Conservation (phyloP, 37 sponge, comb jelly and placozoan genomes). For the Beroe ovata region DNA sequence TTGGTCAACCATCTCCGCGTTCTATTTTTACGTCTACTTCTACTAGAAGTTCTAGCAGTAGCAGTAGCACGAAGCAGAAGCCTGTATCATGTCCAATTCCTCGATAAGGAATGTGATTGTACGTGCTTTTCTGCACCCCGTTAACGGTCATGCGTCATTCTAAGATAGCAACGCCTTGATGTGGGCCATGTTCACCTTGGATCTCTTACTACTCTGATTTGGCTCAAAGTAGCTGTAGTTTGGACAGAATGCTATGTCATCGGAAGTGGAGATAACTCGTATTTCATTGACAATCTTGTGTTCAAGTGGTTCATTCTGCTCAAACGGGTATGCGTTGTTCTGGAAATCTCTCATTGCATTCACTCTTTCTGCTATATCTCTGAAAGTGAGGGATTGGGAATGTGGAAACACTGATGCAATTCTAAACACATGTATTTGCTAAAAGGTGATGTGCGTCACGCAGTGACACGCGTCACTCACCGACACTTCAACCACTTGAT, state of each 20-base stretch:
- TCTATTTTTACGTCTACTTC: no score
- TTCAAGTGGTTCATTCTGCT: background rate
- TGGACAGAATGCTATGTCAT: background rate
- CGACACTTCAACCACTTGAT: background rate
- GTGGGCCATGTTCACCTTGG: background rate
- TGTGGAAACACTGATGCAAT: no score
- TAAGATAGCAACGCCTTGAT: background rate
- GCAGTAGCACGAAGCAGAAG: no score
- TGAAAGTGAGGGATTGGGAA: background rate
- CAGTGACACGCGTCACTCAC: no score
- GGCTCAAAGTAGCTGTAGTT: background rate
- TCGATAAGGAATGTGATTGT: no score
- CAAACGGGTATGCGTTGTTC: background rate
- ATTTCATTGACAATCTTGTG: background rate
- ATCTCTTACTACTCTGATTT: background rate
- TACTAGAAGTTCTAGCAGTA: no score
- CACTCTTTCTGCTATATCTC: background rate
- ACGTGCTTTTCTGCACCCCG: no score
- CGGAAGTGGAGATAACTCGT: background rate
- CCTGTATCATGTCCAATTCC: no score
- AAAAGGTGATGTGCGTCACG: no score
- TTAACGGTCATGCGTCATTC: background rate
- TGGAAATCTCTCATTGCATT: background rate
- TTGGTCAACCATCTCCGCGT: no score
- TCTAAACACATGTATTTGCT: no score